Evolutionary conservation across 2,797 vertebrate species (phyloP).

Genomic region (Sebastolobus altivelis): DNA sequence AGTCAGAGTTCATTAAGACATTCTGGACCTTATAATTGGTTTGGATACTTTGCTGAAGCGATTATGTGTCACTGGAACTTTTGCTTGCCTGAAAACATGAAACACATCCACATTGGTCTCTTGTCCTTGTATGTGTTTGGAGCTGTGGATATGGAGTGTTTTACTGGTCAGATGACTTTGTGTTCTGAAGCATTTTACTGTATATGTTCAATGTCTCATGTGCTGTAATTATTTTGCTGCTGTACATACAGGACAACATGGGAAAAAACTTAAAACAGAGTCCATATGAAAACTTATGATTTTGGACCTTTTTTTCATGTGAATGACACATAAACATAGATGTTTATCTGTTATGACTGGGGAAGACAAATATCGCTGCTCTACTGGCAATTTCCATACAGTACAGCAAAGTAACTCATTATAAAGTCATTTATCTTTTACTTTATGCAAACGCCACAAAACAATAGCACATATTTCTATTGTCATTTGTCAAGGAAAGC

Average conservation of each 20-base stretch:
- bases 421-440: neutral
- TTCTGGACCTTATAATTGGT: constrained; percentile 22
- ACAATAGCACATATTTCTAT: neutral
- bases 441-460: neutral
- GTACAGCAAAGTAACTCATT: neutral
- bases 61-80: constrained; percentile 42
- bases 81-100: constrained; percentile 16
- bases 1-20: constrained; percentile 29
- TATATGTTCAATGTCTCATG: neutral
- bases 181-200: neutral
- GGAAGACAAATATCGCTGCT: neutral
- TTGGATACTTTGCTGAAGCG: constrained; percentile 23
- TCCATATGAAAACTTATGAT: neutral
- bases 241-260: neutral
- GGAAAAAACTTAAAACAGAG: neutral
- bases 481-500: neutral
- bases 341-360: neutral
- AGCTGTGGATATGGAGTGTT: neutral
- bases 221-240: neutral
- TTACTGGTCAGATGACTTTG: constrained; percentile 4
- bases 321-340: neutral
- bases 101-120: neutral
- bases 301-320: neutral
- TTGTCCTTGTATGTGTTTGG: constrained; percentile 8
- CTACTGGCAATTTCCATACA: neutral